These are phyloP conservation scores for Tenualosa ilisha DNA, from an alignment of 2,797 vertebrate genomes.

Conservation along the genomic window DNA sequence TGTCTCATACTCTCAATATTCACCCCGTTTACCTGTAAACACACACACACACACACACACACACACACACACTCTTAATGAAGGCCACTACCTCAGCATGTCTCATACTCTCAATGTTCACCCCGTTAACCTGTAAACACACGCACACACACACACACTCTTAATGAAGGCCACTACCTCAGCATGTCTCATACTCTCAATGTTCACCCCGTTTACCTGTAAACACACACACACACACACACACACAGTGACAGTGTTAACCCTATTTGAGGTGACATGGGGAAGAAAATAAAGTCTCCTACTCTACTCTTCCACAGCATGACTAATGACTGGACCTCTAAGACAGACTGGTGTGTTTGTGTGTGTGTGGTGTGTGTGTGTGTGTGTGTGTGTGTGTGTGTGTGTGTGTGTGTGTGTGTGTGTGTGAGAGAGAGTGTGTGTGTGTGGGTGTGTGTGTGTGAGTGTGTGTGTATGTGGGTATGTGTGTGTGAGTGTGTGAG, in stretches of 20 bases:
- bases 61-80: conserved; percentile 73
- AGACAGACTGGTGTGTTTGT: not conserved
- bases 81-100: conserved; percentile 93
- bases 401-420: not conserved
- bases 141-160: conserved; percentile 44
- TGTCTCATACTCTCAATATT: conserved; percentile 93
- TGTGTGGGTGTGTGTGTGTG: not conserved
- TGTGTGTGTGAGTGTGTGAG: too few relatives aligned
- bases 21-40: conserved; percentile 87
- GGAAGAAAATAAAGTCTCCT: too few relatives aligned
- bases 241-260: too few relatives aligned
- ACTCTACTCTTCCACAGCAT: too few relatives aligned
- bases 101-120: conserved; percentile 90
- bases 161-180: conserved; percentile 96
- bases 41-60: conserved; percentile 9
- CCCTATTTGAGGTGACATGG: too few relatives aligned
- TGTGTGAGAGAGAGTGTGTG: not conserved
- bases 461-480: not conserved
- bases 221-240: conserved; percentile 8
- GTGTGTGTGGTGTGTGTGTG: too few relatives aligned
- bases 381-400: not conserved
- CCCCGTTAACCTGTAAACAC: conserved; percentile 85
- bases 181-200: conserved; percentile 89
- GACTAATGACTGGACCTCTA: too few relatives aligned
- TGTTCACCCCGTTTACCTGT: conserved; percentile 93